Evolutionary conservation across 2,888 invertebrate genomes (phyloP).

Genomic region (Stenotaenia linearis): DNA sequence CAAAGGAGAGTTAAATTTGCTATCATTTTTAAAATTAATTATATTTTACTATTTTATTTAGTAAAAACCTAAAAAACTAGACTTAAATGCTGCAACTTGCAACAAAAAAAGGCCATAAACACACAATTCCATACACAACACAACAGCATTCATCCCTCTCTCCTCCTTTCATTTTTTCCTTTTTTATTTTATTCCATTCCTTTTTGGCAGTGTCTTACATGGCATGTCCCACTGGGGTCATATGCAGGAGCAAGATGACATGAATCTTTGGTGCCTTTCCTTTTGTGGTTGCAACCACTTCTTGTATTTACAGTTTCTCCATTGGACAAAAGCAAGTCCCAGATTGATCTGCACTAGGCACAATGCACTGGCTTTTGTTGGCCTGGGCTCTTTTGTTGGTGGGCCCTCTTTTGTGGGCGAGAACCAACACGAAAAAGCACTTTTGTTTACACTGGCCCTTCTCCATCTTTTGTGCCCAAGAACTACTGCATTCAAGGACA

Average conservation of each 20-base stretch:
- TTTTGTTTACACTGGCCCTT: neutral
- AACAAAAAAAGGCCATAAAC: neutral
- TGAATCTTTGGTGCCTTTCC: neutral
- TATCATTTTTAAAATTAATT: too few relatives aligned
- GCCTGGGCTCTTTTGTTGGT: neutral
- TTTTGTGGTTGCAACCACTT: neutral
- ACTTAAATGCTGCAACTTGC: neutral
- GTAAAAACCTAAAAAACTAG: neutral
- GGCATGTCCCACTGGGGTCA: neutral
- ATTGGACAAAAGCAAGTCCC: neutral
- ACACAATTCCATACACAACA: neutral
- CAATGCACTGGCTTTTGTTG: neutral
- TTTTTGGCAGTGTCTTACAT: neutral
- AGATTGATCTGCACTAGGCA: neutral
- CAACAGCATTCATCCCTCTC: neutral
- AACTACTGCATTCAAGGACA: neutral
- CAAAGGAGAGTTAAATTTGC: too few relatives aligned
- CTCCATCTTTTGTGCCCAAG: neutral
- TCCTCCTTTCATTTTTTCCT: neutral
- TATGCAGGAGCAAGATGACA: neutral
- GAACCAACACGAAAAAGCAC: neutral
- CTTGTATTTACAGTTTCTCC: neutral
- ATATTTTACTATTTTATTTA: too few relatives aligned
- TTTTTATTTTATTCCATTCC: neutral
- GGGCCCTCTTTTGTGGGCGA: neutral